Percentiles rank a stretch among this genome's conserved stretches.
Evolutionary conservation across 2,113 vertebrate genomes (phyloP).

Genomic region (Nerophis lumbriciformis): DNA sequence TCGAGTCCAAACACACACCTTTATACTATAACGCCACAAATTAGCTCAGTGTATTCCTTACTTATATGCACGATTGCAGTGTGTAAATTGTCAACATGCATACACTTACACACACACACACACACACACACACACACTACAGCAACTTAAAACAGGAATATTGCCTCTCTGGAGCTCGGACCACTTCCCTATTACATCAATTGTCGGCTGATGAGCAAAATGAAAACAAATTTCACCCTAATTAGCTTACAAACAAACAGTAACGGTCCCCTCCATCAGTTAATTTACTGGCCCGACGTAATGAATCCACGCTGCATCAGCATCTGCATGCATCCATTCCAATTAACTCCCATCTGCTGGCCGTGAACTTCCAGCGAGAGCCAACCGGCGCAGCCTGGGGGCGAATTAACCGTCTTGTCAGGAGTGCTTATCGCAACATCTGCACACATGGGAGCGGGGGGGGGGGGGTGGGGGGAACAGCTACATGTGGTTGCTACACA

Average conservation of each 20-base stretch:
- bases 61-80: background rate
- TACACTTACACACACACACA: slow-evolving; percentile 5
- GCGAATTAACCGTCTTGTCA: slow-evolving; percentile 74
- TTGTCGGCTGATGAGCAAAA: slow-evolving; percentile 68
- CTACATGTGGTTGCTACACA: slow-evolving; percentile 30
- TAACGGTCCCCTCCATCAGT: slow-evolving; percentile 70
- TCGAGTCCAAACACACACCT: background rate
- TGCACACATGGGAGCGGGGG: slow-evolving; percentile 45
- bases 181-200: slow-evolving; percentile 61
- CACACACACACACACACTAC: background rate
- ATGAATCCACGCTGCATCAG: slow-evolving; percentile 80
- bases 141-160: slow-evolving; percentile 10
- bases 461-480: slow-evolving; percentile 6
- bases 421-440: slow-evolving; percentile 67
- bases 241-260: slow-evolving; percentile 87
- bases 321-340: slow-evolving; percentile 83
- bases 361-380: slow-evolving; percentile 59
- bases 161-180: slow-evolving; percentile 39
- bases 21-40: background rate
- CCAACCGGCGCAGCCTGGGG: slow-evolving; percentile 60
- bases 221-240: slow-evolving; percentile 91
- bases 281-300: slow-evolving; percentile 77
- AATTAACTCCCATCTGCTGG: slow-evolving; percentile 83
- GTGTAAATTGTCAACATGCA: background rate
- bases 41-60: slow-evolving; percentile 2